Evolutionary conservation across 1,140 invertebrate species (phyloP).

Genomic region (Phthorimaea operculella): DNA sequence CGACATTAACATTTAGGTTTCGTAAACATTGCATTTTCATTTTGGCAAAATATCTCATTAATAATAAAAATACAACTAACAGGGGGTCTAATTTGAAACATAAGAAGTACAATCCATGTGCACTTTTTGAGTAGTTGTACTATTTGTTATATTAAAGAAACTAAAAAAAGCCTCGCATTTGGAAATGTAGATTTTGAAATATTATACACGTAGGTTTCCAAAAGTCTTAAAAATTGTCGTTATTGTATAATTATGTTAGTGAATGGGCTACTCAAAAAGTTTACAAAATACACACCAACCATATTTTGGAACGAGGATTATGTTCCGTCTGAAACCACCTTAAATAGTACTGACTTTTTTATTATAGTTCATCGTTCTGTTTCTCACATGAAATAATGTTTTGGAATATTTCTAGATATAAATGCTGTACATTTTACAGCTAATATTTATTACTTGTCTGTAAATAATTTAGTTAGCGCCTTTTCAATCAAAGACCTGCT

Average conservation of each 20-base stretch:
- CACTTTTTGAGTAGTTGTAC: constrained; percentile 38
- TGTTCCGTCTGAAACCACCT: too few species aligned
- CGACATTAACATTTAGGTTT: constrained; percentile 29
- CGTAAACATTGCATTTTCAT: constrained; percentile 10
- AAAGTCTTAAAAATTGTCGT: constrained; percentile 42
- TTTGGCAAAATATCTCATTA: not conserved
- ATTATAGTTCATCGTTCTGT: too few species aligned
- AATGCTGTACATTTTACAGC: too few species aligned
- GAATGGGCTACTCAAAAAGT: constrained; percentile 31
- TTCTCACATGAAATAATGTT: too few species aligned
- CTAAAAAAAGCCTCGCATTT: constrained; percentile 66
- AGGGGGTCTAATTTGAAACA: constrained; percentile 42
- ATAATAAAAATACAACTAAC: constrained; percentile 47
- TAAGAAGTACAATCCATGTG: constrained; percentile 26
- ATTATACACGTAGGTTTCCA: constrained; percentile 55
- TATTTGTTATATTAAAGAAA: constrained; percentile 36
- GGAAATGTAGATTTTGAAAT: constrained; percentile 65
- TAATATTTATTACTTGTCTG: constrained; percentile 16
- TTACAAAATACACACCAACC: too few species aligned
- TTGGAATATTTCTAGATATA: too few species aligned
- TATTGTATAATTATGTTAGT: constrained; percentile 50
- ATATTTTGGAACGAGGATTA: too few species aligned
- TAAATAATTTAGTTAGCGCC: constrained; percentile 47
- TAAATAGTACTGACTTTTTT: too few species aligned
- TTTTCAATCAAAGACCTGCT: constrained; percentile 51